Evolutionary conservation across 1,140 invertebrate genomes (phyloP), one percentile per base, ranked within the genome.

Genomic region (Eupristina koningsbergeri): DNA sequence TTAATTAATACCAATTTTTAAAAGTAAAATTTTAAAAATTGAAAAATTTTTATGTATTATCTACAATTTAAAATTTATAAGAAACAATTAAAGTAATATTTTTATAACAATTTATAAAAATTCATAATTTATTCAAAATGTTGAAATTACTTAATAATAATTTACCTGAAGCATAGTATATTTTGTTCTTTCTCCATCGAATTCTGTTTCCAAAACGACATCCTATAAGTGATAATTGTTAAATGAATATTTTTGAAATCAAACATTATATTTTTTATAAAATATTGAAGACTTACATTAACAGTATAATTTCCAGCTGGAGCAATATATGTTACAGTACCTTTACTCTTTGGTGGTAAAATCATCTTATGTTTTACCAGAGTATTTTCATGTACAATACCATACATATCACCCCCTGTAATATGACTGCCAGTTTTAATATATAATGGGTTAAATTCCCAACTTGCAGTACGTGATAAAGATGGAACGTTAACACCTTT

Each of bases 381-480:
- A 41, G 97, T 97, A 91, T 99, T 99, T 93, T 99, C 99, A 89
- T 98, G 96, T 19, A 99, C 98, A 50, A 97, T 93, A 86, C 98
- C 99, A 92, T 98, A 99, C 83, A 99, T 94, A 93, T 99, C 99
- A 81, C 99, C 99, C 39, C 99, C 99, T 69, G 98, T 99, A 71
- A 99, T 97, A 91, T 99, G 99, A 77, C 97, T 97, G 41, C 92
- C 90, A 91, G 96, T 96, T 91, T 97, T 97, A 63, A 99, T 95
- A 88, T 96, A 96, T 19, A 95, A 86, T 0, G 98, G 98, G 91
- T 96, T 95, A 92, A 99, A 99, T 84, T 99, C 98, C 99, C 99
- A 99, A 71, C 94, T 93, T 67, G 93, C 91, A 1, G 95, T 95
- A 83, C 97, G 94, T n/a, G 96, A 97, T 22, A 99, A 91, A 29